Percentiles rank a stretch among this genome's conserved stretches.
These are phyloP conservation scores for Chionis minor DNA, from an alignment of 2,113 vertebrate genomes.

Conservation along the genomic window DNA sequence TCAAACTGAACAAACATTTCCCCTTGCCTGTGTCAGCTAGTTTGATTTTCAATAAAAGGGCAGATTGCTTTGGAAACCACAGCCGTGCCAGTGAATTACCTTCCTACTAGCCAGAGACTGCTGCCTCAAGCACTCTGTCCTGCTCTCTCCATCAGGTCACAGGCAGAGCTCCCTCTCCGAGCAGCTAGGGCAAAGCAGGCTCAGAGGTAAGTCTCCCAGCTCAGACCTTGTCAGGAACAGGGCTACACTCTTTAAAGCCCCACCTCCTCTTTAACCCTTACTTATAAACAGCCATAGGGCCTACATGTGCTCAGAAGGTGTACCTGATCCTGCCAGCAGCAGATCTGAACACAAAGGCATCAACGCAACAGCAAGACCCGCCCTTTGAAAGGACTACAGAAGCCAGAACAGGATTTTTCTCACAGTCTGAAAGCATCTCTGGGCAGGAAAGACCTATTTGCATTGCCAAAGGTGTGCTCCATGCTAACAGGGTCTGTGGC, in stretches of 20 bases:
- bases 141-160: not conserved
- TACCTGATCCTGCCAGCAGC: not conserved
- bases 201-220: not conserved
- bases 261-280: not conserved
- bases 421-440: not conserved
- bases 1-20: slow-evolving; percentile 39
- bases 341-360: not conserved
- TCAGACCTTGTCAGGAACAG: not conserved
- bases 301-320: not conserved
- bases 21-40: slow-evolving; percentile 43
- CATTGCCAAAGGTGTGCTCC: not conserved
- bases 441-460: not conserved
- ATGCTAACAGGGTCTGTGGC: not conserved
- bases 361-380: not conserved
- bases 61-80: not conserved
- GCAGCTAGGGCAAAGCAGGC: not conserved
- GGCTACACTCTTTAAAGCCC: not conserved
- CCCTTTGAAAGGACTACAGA: not conserved
- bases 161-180: not conserved
- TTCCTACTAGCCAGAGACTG: not conserved
- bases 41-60: not conserved
- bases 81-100: not conserved
- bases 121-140: not conserved
- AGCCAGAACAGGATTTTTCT: not conserved
- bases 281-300: not conserved